Conservation (phyloP, 2,888 invertebrate genomes). For the Lochmaea capreae region DNA sequence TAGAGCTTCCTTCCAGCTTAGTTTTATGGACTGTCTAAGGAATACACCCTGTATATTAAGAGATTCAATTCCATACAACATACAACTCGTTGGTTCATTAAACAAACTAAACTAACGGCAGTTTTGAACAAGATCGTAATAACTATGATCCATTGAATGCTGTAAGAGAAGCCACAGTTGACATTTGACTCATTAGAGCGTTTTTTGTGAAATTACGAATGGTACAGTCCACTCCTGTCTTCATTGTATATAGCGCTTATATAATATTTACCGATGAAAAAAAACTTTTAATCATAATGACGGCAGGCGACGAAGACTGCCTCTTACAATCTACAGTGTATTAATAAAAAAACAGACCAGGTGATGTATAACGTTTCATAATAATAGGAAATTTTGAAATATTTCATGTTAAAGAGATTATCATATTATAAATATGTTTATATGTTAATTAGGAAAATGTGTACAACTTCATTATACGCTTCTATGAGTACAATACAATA, state of each 20-base stretch:
- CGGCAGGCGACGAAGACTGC: conserved; percentile 10
- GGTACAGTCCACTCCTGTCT: conserved; percentile 5
- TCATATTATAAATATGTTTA: conserved; percentile 3
- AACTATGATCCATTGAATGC: no score
- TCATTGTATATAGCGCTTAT: conserved; percentile 28
- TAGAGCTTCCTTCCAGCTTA: no score
- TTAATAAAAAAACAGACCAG: conserved; percentile 22
- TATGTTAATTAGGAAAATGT: conserved; percentile 20
- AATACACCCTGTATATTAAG: no score
- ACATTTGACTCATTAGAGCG: no score
- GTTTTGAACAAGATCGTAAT: no score
- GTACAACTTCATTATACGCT: conserved; percentile 15
- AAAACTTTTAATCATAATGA: conserved; percentile 39
- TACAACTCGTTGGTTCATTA: no score
- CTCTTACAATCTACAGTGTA: conserved; percentile 16
- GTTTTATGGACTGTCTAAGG: no score
- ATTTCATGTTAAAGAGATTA: conserved; percentile 14
- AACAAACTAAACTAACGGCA: no score
- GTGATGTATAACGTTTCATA: conserved; percentile 17
- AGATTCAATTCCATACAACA: no score
- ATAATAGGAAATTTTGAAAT: conserved; percentile 18
- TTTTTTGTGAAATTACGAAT: not conserved
- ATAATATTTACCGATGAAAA: conserved; percentile 36
- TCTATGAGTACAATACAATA: not conserved
- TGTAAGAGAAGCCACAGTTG: no score